Percentiles rank a stretch among this genome's conserved stretches.
These are phyloP conservation scores for Oostethus manadensis DNA, from an alignment of 2,113 vertebrate species.

Conservation along the genomic window DNA sequence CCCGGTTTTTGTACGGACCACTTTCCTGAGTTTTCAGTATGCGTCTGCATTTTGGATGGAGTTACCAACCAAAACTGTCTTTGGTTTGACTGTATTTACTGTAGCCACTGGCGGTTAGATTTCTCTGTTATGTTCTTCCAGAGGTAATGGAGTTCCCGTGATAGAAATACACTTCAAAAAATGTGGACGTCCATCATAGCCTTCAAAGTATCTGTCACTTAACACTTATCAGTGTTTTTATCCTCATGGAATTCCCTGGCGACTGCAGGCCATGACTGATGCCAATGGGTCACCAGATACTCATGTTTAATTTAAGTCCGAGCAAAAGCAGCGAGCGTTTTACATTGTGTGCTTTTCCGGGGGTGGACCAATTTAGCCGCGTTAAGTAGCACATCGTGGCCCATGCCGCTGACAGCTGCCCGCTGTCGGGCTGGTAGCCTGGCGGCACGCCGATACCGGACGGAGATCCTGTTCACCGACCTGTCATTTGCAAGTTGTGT, in stretches of 20 bases:
- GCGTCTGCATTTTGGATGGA: too few species aligned
- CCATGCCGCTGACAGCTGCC: constrained; percentile 51
- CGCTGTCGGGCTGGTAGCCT: constrained; percentile 39
- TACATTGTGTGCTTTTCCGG: constrained; percentile 24
- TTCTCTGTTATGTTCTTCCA: constrained; percentile 46
- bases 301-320: too few species aligned
- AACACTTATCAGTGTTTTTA: too few species aligned
- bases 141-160: constrained; percentile 30
- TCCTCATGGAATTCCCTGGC: too few species aligned
- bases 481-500: neutral
- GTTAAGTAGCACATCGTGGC: constrained; percentile 38
- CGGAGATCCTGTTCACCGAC: neutral
- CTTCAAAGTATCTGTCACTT: too few species aligned
- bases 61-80: too few species aligned
- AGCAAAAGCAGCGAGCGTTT: too few species aligned
- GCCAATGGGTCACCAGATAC: too few species aligned
- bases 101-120: constrained; percentile 36
- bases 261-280: too few species aligned
- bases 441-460: constrained; percentile 13
- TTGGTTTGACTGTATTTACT: too few species aligned
- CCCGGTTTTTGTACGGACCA: too few species aligned
- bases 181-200: neutral
- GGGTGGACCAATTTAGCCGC: constrained; percentile 31
- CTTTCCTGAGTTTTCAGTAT: too few species aligned
- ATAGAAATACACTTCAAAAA: constrained; percentile 28